Evolutionary conservation across 2,888 invertebrate species (phyloP), one percentile per base, ranked within the genome.

Genomic region (Apomyelois bistriatella): DNA sequence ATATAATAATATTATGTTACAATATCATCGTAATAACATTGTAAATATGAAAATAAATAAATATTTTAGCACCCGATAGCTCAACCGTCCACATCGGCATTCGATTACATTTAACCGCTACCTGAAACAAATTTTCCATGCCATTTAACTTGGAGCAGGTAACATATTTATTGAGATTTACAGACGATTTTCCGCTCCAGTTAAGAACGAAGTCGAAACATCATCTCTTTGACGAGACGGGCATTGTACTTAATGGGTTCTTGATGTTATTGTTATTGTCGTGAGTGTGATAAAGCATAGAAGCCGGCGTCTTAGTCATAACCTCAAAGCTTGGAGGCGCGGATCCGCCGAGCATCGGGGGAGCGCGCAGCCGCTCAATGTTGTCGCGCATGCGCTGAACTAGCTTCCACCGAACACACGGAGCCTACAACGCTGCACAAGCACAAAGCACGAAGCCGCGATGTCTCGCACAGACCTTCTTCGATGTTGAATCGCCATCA

Each of bases 361-460:
- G 77, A 78, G 68, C 82, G 80, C 80, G 82, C 82, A 77, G 76
- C 78, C 85, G 89, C 74, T 90, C 90, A 79, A 90, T 90, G 85
- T 79, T 82, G 79, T 84, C 72, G 70, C 90, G 87, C 89, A 74
- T 84, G 89, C 89, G 89, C 64, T 55, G 22, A 50, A 53, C 52
- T 42, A 38, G 48, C 56, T 57, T 49, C 56, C 64, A 52, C 60
- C 61, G 54, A 22, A 22, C 22, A 54, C 64, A 64, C 66, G 62
- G 55, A 60, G 60, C 66, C 71, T 68, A 68, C 77, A 65, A 70
- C 80, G 75, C 74, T 74, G 81, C 85, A 86, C 84, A 85, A 87
- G 81, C 85, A 87, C 84, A 85, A 87, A 86, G 82, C 84, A 72
- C 70, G 70, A 65, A 64, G 66, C 70, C 76, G 77, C 74, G 72